Evolutionary conservation across 2,797 vertebrate genomes (phyloP).

Genomic region (Toxotes lorentzi): DNA sequence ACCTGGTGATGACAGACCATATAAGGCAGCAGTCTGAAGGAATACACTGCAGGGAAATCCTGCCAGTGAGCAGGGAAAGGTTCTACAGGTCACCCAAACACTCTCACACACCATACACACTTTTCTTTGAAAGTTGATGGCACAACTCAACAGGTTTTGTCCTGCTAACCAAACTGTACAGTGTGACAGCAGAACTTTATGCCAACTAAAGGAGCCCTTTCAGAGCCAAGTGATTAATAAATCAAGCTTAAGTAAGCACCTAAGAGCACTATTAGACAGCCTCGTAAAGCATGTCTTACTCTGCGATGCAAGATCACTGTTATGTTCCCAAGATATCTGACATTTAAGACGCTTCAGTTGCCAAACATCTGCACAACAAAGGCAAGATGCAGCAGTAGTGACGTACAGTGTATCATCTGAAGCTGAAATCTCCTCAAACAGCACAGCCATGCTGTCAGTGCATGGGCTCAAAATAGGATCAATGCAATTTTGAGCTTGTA

Average conservation of each 20-base stretch:
- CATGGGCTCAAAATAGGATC: too few species aligned
- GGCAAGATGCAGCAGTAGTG: conserved; percentile 23
- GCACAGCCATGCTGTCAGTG: conserved; percentile 5
- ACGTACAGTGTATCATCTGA: conserved; percentile 15
- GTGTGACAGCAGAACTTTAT: conserved; percentile 5
- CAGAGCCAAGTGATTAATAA: conserved; percentile 37
- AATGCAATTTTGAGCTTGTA: too few species aligned
- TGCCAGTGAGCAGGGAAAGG: conserved; percentile 5
- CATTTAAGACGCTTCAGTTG: conserved; percentile 37
- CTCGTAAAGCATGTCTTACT: conserved; percentile 44
- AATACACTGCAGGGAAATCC: conserved; percentile 24
- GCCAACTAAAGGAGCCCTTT: not conserved
- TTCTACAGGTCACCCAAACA: conserved; percentile 22
- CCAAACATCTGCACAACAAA: conserved; percentile 55
- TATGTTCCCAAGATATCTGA: conserved; percentile 41
- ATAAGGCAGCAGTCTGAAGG: conserved; percentile 52
- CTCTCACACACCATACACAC: conserved; percentile 19
- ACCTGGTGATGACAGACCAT: conserved; percentile 43
- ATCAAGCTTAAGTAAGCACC: conserved; percentile 51
- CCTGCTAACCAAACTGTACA: conserved; percentile 10
- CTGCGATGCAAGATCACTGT: conserved; percentile 19
- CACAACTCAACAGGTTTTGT: not conserved
- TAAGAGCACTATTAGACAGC: conserved; percentile 43
- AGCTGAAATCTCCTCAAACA: conserved; percentile 1
- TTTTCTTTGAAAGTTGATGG: not conserved